Conservation (phyloP, 1,140 invertebrate genomes). For the Temnothorax nylanderi region DNA sequence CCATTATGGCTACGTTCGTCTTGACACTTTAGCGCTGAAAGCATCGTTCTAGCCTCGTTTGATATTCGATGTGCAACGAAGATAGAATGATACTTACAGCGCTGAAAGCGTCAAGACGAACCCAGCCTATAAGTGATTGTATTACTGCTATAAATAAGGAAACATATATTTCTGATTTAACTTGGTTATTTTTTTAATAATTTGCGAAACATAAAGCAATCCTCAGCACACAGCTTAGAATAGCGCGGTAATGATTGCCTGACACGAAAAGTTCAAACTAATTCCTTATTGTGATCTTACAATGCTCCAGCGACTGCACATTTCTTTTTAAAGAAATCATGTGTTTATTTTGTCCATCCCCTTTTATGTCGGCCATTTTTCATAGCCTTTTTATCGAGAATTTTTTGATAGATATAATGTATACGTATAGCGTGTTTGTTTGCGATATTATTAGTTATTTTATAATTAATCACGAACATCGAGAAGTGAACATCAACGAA, state of each 20-base stretch:
- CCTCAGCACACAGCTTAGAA: background rate
- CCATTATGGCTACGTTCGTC: too few species aligned
- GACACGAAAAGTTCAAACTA: conserved; percentile 40
- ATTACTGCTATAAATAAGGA: too few species aligned
- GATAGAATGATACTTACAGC: too few species aligned
- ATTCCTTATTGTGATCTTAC: conserved; percentile 22
- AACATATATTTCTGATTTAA: background rate
- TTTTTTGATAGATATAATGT: background rate
- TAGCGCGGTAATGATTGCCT: conserved; percentile 13
- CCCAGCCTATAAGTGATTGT: too few species aligned
- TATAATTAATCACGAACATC: too few species aligned
- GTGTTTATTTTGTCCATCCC: background rate
- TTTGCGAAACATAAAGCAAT: background rate
- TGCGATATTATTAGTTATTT: too few species aligned
- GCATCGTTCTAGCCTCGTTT: too few species aligned
- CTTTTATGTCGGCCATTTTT: background rate
- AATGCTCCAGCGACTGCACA: background rate
- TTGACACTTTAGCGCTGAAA: too few species aligned
- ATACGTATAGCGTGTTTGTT: too few species aligned
- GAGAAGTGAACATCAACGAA: too few species aligned
- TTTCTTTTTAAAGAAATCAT: background rate
- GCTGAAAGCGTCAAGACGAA: too few species aligned
- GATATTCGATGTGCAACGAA: too few species aligned
- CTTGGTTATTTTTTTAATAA: background rate
- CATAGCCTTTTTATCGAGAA: background rate